phyloP scores from a whole-genome alignment of 2,888 invertebrate species.

The Rhamnusium bicolor region DNA sequence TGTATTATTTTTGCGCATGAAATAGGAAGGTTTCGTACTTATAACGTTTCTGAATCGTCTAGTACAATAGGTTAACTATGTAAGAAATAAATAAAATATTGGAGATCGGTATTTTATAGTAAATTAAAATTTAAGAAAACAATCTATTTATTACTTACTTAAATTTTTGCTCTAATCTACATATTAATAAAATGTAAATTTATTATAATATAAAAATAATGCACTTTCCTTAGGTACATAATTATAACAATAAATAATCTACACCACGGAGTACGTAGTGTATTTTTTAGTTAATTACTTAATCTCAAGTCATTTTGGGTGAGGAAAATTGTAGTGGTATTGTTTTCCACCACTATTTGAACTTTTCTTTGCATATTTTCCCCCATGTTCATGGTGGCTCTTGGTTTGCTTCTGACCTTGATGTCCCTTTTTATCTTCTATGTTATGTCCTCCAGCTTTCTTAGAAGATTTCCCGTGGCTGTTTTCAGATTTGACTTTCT shows the following conservation, averaged over 20 bases:
- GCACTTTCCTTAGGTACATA: conserved; percentile 21
- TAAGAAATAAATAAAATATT: too few species aligned
- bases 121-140: background rate
- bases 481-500: conserved; percentile 60
- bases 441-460: conserved; percentile 62
- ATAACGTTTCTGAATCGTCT: too few species aligned
- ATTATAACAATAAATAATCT: conserved; percentile 33
- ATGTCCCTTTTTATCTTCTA: conserved; percentile 63
- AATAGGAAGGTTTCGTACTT: too few species aligned
- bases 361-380: conserved; percentile 65
- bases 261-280: conserved; percentile 8
- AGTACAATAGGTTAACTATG: too few species aligned
- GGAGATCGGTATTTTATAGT: too few species aligned
- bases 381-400: conserved; percentile 61
- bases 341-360: conserved; percentile 64
- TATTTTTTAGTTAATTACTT: conserved; percentile 6
- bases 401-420: conserved; percentile 60
- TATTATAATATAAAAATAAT: conserved; percentile 30
- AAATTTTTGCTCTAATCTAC: background rate
- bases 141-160: background rate
- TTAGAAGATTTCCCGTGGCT: conserved; percentile 64
- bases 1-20: too few species aligned
- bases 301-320: conserved; percentile 23
- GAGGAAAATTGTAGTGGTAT: conserved; percentile 56
- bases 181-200: conserved; percentile 15